Evolutionary conservation across 2,797 vertebrate species (phyloP), one percentile per base, ranked within the genome.

Genomic region (Betta splendens): DNA sequence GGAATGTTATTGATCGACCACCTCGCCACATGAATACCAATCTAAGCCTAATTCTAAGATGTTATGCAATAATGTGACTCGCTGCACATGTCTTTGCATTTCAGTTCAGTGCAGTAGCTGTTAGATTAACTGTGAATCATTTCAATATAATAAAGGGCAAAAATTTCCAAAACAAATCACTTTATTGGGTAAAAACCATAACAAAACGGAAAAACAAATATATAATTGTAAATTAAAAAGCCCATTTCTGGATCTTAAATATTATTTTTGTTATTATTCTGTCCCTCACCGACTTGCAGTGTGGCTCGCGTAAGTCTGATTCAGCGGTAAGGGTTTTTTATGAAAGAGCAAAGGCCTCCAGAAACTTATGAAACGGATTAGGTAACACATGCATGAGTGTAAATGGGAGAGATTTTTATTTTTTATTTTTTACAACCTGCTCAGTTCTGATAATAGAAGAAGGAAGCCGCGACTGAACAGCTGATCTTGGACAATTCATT

Each of bases 81-180:
- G 35, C 25, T 59, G 50, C 31, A 53, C 12, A 9, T 48, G 23
- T 33, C 5, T 39, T 26, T 65, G 23, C 29, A 33, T 44, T 33
- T 48, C 47, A 37, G 40, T 25, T 26, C 36, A 17, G 28, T 7
- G 16, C 28, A 31, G 42, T 13, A 52, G 5, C 31, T 7, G 12
- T 37, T 7, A 28, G 16, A 48, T 5, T 28, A 12, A 18, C 32
- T 6, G 12, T 1, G 13, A 23, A 40, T 11, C 38, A 15, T 31
- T 58, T 29, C 20, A 60, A 63, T 55, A 26, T 23, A 39, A 28
- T 20, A 58, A 37, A 26, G 48, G 50, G 40, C 22, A 61, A 57
- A 33, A n/a, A 48, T 38, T 72, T 86, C 75, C 69, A 77, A 85
- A 85, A 82, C 56, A 72, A n/a, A 72, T 72, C 46, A 69, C 71